These are phyloP conservation scores for Hypomesus transpacificus DNA, from an alignment of 2,113 vertebrate species.

Conservation along the genomic window DNA sequence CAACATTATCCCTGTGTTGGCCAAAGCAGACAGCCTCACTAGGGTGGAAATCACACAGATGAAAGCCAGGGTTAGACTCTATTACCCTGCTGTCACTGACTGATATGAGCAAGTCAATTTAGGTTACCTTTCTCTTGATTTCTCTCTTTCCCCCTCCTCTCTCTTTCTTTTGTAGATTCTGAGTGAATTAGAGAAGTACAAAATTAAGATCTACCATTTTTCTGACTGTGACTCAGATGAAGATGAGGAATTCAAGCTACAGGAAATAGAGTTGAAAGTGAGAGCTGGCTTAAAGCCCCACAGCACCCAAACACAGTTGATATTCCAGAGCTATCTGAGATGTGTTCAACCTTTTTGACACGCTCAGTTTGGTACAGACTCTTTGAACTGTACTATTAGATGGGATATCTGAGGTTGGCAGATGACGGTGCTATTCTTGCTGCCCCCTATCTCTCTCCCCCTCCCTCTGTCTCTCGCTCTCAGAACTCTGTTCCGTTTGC, in stretches of 20 bases:
- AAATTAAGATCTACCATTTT: slow-evolving; percentile 24
- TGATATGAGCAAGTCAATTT: neutral
- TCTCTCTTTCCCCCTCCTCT: neutral
- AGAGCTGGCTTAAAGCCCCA: neutral
- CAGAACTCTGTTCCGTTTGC: slow-evolving; percentile 1
- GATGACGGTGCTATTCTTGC: neutral
- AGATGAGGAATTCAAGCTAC: slow-evolving; percentile 20
- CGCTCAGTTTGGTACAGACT: neutral
- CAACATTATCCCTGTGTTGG: slow-evolving; percentile 73
- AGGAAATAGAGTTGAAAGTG: slow-evolving; percentile 16
- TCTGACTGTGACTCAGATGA: slow-evolving; percentile 27
- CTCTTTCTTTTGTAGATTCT: slow-evolving; percentile 5
- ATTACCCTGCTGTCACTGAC: neutral
- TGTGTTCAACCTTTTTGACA: neutral
- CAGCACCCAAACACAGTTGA: neutral
- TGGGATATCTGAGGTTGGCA: neutral
- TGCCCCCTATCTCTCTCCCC: neutral
- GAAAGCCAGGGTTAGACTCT: slow-evolving; percentile 58
- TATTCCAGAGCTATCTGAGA: too few species aligned
- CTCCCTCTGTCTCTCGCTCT: neutral
- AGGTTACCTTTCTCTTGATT: neutral
- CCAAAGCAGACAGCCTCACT: slow-evolving; percentile 76
- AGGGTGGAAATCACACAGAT: slow-evolving; percentile 57
- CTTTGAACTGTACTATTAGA: neutral
- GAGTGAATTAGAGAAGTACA: slow-evolving; percentile 9